Base-by-base conservation (phyloP, 2,113 vertebrate genomes). In the Misgurnus mizolepis region DNA sequence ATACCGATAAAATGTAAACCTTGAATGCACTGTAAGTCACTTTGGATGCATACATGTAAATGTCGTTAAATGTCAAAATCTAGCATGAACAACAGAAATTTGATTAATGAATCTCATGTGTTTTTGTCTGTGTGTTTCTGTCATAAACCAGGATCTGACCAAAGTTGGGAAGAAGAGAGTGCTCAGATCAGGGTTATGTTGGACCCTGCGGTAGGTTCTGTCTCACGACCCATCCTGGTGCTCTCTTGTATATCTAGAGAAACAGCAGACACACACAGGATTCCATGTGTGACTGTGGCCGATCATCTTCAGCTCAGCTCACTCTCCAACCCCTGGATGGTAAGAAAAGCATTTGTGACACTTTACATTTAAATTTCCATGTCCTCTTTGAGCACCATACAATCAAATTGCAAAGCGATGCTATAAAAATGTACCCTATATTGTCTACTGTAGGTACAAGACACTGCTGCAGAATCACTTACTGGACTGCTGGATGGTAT, bases 251-350 rank as follows among this genome's bases (percentile, higher is more conserved):
- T 94, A 81, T 94, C 96, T 83, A 90, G 90, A 53, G 78, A 68
- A 3, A 90, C 70, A 65, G 80, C 74, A 2, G 86, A 85, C 64
- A 81, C 89, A 47, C 67, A 86, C 78, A 92, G 94, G 79, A 94
- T 92, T 82, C 92, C 95, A 0, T 95, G 96, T 89, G 91, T 98
- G 86, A 89, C 95, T 18, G 22, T 97, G 87, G 96, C 96, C 11
- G 93, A 96, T 86, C 94, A 95, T 55, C 91, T 98, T 6, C 83
- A 85, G 34, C 92, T 99, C 17, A 85, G 88, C 49, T 87, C 88
- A 45, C 88, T 98, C 27, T 76, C 9, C 43, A 93, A 94, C 83
- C 95, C 94, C 0, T 99, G 97, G 97, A 94, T 97, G 96, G 97
- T 98, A 95, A 90, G 83, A 39, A 67, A 1, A 49, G 7, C 72